Percentiles rank a stretch among this genome's conserved stretches.
These are phyloP conservation scores for Struthidea cinerea DNA, from an alignment of 2,113 vertebrate species.

Conservation along the genomic window DNA sequence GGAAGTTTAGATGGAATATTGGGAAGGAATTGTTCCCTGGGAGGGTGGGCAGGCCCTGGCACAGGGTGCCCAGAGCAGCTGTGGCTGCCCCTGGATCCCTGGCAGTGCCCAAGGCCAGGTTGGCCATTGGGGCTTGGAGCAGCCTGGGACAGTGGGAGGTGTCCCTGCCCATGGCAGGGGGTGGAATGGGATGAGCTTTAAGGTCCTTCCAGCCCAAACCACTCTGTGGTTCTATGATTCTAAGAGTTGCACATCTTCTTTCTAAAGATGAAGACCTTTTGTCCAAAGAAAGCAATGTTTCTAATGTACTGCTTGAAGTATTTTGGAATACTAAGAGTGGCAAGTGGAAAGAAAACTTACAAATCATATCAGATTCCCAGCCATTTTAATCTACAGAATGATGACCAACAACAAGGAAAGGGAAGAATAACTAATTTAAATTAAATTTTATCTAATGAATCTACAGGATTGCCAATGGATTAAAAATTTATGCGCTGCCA, in stretches of 20 bases:
- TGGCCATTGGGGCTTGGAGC: not conserved
- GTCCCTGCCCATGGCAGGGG: not conserved
- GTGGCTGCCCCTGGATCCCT: not conserved
- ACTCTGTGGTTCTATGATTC: not conserved
- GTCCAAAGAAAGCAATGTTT: not conserved
- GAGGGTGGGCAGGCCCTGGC: not conserved
- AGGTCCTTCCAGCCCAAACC: not conserved
- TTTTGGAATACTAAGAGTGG: not conserved
- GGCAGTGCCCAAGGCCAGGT: not conserved
- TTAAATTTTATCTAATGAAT: not conserved
- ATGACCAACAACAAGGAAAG: not conserved
- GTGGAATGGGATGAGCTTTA: fast-evolving
- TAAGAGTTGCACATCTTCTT: not conserved
- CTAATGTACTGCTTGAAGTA: too few species aligned
- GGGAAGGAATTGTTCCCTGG: not conserved
- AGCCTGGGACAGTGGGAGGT: not conserved
- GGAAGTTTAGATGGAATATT: not conserved
- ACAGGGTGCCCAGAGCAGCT: not conserved
- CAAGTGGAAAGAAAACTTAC: not conserved
- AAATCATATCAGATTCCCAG: not conserved
- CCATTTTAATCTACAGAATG: not conserved
- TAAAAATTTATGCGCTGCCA: not conserved
- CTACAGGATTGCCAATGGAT: not conserved
- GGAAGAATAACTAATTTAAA: not conserved
- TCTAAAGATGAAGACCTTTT: not conserved